Conservation (phyloP, 2,113 vertebrate species). For the Lonchura striata region DNA sequence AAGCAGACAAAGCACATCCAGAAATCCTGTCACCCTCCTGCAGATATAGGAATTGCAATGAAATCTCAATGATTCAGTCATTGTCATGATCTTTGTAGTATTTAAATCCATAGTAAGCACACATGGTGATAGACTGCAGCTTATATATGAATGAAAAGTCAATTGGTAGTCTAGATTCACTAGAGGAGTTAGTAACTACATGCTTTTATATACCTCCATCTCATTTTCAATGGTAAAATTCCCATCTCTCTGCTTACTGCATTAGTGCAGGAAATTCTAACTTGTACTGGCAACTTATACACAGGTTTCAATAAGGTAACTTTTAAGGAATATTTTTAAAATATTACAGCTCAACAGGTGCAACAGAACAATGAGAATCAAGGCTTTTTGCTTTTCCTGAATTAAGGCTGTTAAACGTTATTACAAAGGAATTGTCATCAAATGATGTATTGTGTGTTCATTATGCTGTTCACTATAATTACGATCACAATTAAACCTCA, state of each 20-base stretch:
- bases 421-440: background rate
- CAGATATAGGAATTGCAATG: background rate
- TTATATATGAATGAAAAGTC: background rate
- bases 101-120: background rate
- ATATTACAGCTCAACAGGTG: background rate
- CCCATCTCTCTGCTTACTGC: background rate
- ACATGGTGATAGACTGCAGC: background rate
- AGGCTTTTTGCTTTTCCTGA: background rate
- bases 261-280: background rate
- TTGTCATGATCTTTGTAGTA: background rate
- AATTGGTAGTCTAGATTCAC: background rate
- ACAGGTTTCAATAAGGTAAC: background rate
- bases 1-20: background rate
- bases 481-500: constrained; percentile 12
- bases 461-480: constrained; percentile 18
- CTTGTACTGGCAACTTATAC: background rate
- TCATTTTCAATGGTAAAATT: background rate
- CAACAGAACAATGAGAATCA: background rate
- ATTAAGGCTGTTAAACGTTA: background rate
- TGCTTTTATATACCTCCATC: background rate
- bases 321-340: background rate
- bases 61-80: background rate
- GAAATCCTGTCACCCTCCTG: background rate
- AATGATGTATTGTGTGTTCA: background rate
- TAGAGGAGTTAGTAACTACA: background rate